Base-by-base conservation (phyloP, 2,888 invertebrate genomes). In the Exephanes ischioxanthus region DNA sequence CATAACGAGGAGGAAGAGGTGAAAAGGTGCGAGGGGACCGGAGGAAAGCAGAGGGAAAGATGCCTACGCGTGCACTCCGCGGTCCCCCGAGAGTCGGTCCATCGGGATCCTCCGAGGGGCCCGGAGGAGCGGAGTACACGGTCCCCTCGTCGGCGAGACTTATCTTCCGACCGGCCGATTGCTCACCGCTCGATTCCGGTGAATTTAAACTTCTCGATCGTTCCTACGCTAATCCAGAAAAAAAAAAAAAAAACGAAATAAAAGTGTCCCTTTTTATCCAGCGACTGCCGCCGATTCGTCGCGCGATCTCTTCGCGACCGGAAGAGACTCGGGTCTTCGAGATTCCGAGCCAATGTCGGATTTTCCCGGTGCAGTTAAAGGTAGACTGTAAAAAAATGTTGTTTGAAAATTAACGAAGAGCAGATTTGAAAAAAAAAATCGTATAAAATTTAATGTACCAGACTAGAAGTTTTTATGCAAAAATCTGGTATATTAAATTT, bases 41-140 rank as follows among this genome's bases (percentile, higher is more conserved):
- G 58, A 77, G 67, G 58, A 84, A 78, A 84, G 71, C 58, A 58
- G 77, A 81, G 81, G 77, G 81, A 86, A 83, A 86, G 72, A 80
- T 79, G 79, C 63, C 61, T 73, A 26, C 83, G 84, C 76, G 88
- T 87, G 86, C 86, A 89, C 89, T 73, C 70, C 63, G 70, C 68
- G 73, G 67, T 75, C 78, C 45, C 67, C 84, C 79, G 80, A 89
- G 88, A 88, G 88, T 84, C 86, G 87, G 85, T 89, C 89, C 75
- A 48, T 14, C 45, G 16, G 45, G 45, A 48, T 80, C 83, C 73
- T 75, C 70, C 78, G 76, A 84, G 68, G 76, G 73, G 66, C 71
- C 22, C 37, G 26, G 78, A 76, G 83, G 68, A 78, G 70, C 91
- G 89, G 91, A 89, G 90, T 91, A 91, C 91, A 91, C 86, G 90